Evolutionary conservation across 1,140 invertebrate genomes (phyloP), one percentile per base, ranked within the genome.

Genomic region (Cydia strobilella): DNA sequence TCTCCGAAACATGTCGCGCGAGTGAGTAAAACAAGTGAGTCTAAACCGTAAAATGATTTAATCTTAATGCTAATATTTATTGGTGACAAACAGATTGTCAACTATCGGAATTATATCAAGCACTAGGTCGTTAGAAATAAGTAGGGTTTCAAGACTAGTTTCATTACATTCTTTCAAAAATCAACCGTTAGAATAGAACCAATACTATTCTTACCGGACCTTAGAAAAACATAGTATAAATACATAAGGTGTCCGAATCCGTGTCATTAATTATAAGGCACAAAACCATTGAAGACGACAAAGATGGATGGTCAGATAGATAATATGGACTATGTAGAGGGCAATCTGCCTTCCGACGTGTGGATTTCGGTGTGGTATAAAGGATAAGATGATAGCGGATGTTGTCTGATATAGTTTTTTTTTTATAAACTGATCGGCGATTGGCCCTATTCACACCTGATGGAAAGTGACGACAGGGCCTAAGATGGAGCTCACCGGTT

Each of bases 251-350:
- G 65, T 69, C 65, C 27, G 42, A 69, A 69, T 69, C 65, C 31
- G 65, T 69, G 65, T 69, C 65, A 69, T 69, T 69, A 69, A 69
- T 69, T 69, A 69, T 69, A 13, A 27, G 65, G 65, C 65, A 69
- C 65, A 69, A 69, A 69, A 69, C 65, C 65, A 69, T 69, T 69
- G 65, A 69, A 39, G 31, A 27, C n/a, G 65, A 69, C 65, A 69
- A 69, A 69, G 65, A 69, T 69, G 65, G 65, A 69, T 69, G 65
- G 27, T 69, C 18, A 69, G 27, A 69, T 31, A 31, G 25, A 69
- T 69, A 39, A 59, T 59, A 59, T 20, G 54, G 7, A 9, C 18
- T 54, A 54, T 54, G 20, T 18, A n/a, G 15, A n/a, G 63, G 31
- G 31, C n/a, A 69, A 18, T 25, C 31, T 31, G 65, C 65, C 65